Conservation (phyloP, 2,113 vertebrate genomes). For the Caloenas nicobarica region DNA sequence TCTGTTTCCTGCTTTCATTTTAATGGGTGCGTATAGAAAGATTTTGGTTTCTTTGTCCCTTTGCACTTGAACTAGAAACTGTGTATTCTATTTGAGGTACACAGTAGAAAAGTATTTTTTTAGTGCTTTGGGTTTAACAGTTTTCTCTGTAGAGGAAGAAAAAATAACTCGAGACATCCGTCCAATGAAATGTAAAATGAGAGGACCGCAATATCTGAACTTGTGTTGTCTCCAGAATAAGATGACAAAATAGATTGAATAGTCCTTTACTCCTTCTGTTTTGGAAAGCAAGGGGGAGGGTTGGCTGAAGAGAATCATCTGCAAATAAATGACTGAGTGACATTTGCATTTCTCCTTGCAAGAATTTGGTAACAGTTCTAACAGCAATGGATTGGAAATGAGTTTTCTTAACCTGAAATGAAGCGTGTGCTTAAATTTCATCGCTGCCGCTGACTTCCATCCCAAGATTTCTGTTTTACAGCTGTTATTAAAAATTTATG, state of each 20-base stretch:
- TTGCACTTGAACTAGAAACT: conserved; percentile 45
- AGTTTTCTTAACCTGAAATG: not conserved
- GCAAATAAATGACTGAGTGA: not conserved
- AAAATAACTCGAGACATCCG: not conserved
- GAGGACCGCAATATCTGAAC: not conserved
- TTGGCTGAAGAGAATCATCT: not conserved
- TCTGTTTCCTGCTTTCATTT: conserved; percentile 47
- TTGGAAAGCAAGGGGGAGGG: not conserved
- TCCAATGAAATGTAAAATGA: not conserved
- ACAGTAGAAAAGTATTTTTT: not conserved
- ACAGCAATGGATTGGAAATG: not conserved
- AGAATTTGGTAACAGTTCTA: not conserved
- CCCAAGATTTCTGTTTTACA: conserved; percentile 31
- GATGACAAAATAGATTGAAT: not conserved
- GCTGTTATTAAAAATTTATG: conserved; percentile 46
- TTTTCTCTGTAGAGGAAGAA: not conserved
- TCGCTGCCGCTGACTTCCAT: not conserved
- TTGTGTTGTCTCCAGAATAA: not conserved
- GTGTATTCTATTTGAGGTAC: not conserved
- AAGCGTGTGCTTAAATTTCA: not conserved
- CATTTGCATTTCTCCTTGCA: not conserved
- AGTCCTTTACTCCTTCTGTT: not conserved
- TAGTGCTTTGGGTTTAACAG: conserved; percentile 25
- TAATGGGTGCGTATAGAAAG: conserved; percentile 14
- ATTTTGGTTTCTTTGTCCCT: conserved; percentile 32